These are phyloP conservation scores for Falco columbarius DNA, from an alignment of 2,797 vertebrate genomes.

Conservation along the genomic window DNA sequence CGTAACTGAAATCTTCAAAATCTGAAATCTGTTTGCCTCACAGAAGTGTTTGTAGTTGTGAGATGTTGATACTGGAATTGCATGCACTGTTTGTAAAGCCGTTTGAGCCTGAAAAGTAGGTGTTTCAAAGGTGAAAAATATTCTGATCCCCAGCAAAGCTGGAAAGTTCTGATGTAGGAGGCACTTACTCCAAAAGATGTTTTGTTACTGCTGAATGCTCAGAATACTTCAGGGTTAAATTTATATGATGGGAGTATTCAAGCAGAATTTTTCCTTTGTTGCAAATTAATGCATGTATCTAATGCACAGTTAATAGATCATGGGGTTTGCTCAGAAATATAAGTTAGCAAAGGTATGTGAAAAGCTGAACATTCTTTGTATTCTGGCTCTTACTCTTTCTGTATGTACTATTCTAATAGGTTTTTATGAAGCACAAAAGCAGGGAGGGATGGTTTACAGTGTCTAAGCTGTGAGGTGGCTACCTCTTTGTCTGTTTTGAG, in stretches of 20 bases:
- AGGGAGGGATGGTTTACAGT: neutral
- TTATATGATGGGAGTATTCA: neutral
- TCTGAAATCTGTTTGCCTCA: neutral
- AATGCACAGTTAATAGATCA: neutral
- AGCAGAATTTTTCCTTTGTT: neutral
- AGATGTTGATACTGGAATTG: neutral
- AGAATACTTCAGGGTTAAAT: neutral
- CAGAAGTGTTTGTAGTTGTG: neutral
- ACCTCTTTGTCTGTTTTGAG: conserved; percentile 2
- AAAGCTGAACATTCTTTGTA: neutral
- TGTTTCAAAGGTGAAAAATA: neutral
- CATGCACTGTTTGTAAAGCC: neutral
- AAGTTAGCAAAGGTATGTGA: neutral
- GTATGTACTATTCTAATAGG: neutral
- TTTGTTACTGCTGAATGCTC: neutral
- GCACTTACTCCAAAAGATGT: neutral
- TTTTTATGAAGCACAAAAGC: neutral
- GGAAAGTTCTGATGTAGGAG: neutral
- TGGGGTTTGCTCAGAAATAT: neutral
- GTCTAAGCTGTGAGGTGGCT: neutral
- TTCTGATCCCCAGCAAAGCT: neutral
- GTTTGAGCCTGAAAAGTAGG: neutral
- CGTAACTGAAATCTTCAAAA: neutral
- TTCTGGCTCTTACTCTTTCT: neutral
- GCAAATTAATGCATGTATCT: neutral